phyloP scores from a whole-genome alignment of 1,140 invertebrate species.

The Ylistrum balloti region DNA sequence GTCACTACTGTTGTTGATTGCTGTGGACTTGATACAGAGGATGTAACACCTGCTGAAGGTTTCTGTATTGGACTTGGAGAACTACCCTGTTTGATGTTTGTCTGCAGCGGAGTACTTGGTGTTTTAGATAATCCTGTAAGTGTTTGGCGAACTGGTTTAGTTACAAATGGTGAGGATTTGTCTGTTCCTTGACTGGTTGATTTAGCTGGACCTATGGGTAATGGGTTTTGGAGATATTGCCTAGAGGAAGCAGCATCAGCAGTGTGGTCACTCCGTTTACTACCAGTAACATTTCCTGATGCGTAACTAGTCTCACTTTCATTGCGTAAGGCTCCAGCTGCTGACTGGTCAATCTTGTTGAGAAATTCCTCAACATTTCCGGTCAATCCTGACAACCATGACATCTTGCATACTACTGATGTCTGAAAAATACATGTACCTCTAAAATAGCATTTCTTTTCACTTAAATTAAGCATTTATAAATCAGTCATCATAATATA shows the following conservation, averaged over 20 bases:
- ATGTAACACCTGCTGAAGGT: not conserved
- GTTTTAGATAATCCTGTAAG: conserved; percentile 4
- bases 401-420: conserved; percentile 85
- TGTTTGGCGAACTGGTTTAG: not conserved
- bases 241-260: conserved; percentile 16
- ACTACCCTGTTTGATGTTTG: conserved; percentile 4
- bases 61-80: not conserved
- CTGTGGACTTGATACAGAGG: conserved; percentile 50
- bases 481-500: no score
- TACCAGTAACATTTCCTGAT: not conserved
- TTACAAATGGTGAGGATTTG: conserved; percentile 18
- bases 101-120: not conserved
- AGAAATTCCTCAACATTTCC: conserved; percentile 92
- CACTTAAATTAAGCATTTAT: no score
- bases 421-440: not conserved
- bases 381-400: conserved; percentile 92
- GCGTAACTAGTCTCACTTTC: conserved; percentile 55
- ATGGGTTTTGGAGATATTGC: not conserved
- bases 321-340: conserved; percentile 87
- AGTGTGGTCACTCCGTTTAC: not conserved
- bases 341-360: conserved; percentile 93
- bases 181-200: not conserved
- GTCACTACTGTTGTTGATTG: not conserved
- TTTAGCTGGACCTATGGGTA: not conserved
- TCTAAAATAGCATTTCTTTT: no score